Conservation (phyloP, 1,140 invertebrate genomes). For the Sesamia nonagrioides region DNA sequence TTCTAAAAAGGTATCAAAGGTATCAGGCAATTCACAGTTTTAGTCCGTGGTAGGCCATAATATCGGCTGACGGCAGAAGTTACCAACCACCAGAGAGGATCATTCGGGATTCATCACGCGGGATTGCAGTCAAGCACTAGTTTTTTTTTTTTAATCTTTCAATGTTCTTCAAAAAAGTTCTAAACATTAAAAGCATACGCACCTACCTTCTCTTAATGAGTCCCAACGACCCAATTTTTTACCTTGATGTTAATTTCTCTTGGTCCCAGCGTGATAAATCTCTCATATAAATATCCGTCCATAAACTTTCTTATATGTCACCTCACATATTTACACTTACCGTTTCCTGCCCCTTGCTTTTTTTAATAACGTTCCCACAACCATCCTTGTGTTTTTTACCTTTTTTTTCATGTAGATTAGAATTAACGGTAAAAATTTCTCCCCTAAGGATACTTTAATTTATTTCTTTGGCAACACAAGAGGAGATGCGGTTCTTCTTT, state of each 20-base stretch:
- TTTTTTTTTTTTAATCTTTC: no score
- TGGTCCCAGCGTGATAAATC: slow-evolving; percentile 72
- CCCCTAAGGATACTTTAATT: slow-evolving; percentile 86
- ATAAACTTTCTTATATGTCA: slow-evolving; percentile 76
- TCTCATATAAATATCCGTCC: slow-evolving; percentile 78
- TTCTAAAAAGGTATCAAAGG: no score
- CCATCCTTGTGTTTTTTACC: slow-evolving; percentile 77
- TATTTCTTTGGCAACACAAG: slow-evolving; percentile 82
- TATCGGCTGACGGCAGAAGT: no score
- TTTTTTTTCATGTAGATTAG: slow-evolving; percentile 82
- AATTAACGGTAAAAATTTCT: slow-evolving; percentile 85
- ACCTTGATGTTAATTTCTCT: slow-evolving; percentile 6
- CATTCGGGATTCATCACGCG: no score
- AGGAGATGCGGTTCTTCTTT: slow-evolving; percentile 82
- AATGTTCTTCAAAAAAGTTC: neutral
- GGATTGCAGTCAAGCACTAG: no score
- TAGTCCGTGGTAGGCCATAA: no score
- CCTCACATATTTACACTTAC: slow-evolving; percentile 80
- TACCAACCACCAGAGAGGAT: no score
- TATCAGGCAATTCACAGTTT: no score
- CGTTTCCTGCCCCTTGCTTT: slow-evolving; percentile 76
- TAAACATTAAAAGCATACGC: neutral
- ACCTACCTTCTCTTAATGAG: neutral
- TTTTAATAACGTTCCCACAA: slow-evolving; percentile 83
- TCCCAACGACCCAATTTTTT: slow-evolving; percentile 39